Evolutionary conservation across 2,797 vertebrate species (phyloP).

Genomic region (Bucorvus abyssinicus): DNA sequence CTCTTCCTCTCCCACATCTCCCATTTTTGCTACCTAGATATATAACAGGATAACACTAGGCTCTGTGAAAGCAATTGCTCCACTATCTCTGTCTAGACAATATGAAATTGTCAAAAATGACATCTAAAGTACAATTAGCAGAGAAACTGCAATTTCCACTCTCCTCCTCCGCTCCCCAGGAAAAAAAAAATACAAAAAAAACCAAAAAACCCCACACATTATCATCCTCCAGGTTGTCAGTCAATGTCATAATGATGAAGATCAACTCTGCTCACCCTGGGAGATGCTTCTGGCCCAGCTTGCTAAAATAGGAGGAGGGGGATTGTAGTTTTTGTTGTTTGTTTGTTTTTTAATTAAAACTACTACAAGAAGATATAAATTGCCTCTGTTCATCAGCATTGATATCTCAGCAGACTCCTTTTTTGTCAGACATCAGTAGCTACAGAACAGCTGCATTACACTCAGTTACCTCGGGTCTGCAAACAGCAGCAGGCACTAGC

Average conservation of each 20-base stretch:
- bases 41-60: conserved; percentile 59
- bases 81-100: conserved; percentile 76
- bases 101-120: conserved; percentile 76
- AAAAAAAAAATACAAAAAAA: neutral
- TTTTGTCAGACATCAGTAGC: conserved; percentile 33
- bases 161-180: conserved; percentile 58
- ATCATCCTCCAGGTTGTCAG: conserved; percentile 73
- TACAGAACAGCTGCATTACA: neutral
- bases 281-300: conserved; percentile 44
- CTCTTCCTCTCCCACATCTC: neutral
- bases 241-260: conserved; percentile 57
- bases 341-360: neutral
- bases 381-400: conserved; percentile 41
- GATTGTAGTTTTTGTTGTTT: neutral
- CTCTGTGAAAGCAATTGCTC: conserved; percentile 64
- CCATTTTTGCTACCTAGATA: conserved; percentile 49
- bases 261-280: conserved; percentile 62
- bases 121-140: conserved; percentile 76
- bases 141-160: conserved; percentile 75
- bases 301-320: conserved; percentile 38
- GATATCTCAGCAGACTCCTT: conserved; percentile 32
- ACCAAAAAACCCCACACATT: conserved; percentile 41
- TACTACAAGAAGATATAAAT: conserved; percentile 59
- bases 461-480: neutral
- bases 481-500: neutral